Base-by-base conservation (phyloP, 2,113 vertebrate species). In the Sinosuthora webbiana region DNA sequence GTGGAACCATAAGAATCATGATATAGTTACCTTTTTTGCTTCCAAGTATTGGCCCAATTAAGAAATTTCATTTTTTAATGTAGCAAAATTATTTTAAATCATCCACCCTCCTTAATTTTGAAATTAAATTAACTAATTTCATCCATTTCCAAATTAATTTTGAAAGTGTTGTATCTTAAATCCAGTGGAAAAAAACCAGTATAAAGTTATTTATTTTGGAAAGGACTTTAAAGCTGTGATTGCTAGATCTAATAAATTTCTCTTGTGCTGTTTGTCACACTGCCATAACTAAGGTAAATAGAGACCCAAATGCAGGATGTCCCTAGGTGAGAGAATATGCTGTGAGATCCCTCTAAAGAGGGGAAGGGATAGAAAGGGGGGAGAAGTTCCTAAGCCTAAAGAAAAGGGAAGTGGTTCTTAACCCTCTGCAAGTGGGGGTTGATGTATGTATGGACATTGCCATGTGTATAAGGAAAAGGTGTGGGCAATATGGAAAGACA, bases 301-400 rank as follows among this genome's bases (percentile, higher is more conserved):
- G 27, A 76, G 25, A 33, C 10, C 2, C 33, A 67, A 71, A 52
- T 76, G 6, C 24, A 63, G 12, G 2, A 39, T 76, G 24, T 65
- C 31, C 14, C 12, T 42, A 31, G 10, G 10, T 69, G 25, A 74
- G 28, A 50, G 31, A 53, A 31, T 33, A 10, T 11, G 7, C 14
- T 68, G 18, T 42, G 42, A 71, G 10, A 24, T 53, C 18, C 37
- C 42, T 56, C 3, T 35, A 10, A 63, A 71, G n/a, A 57, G 4
- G 1, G 5, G 14, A 67, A 62, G 2, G 9, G 5, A 6, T 35
- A 30, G 31, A 25, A 65, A 67, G 4, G 13, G 3, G 9, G 16
- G 14, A 35, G 31, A 75, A 16, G 8, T 35, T 85, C 31, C 31
- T 57, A 49, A 59, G 12, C 44, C 30, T 41, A 22, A 59, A 57